These are phyloP conservation scores for Amphipyra tragopoginis DNA, from an alignment of 2,888 invertebrate species.

Conservation along the genomic window DNA sequence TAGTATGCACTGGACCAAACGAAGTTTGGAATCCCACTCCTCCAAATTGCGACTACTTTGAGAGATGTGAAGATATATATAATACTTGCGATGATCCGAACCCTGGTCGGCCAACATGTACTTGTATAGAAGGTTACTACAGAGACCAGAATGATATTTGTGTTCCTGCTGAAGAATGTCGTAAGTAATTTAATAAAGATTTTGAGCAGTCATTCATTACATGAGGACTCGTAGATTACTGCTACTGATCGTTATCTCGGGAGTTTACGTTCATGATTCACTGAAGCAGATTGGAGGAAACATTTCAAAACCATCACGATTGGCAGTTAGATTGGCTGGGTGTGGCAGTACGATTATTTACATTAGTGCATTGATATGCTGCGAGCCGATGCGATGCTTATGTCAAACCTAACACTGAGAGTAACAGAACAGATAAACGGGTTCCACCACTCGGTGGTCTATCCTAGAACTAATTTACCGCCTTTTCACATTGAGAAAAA, in stretches of 20 bases:
- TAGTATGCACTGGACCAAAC: conserved; percentile 66
- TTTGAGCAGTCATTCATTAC: not conserved
- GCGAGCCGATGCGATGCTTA: no score
- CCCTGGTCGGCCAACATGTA: conserved; percentile 58
- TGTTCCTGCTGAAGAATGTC: conserved; percentile 56
- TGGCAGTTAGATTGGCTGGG: no score
- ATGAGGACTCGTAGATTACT: no score
- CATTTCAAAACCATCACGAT: no score
- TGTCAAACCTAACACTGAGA: no score
- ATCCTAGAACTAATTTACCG: not conserved
- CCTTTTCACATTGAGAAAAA: conserved; percentile 4
- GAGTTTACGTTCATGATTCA: no score
- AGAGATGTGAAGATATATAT: conserved; percentile 59
- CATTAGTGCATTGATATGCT: no score
- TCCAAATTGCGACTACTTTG: conserved; percentile 59
- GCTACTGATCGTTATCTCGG: no score
- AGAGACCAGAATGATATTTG: conserved; percentile 57
- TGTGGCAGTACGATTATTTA: no score
- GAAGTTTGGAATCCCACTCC: conserved; percentile 66
- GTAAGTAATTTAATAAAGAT: no score
- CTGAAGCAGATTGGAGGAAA: no score
- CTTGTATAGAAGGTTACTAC: conserved; percentile 59
- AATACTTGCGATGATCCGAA: conserved; percentile 37
- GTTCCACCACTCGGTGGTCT: not conserved
- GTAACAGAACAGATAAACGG: no score